phyloP scores from a whole-genome alignment of 1,140 invertebrate species.

The Mylabris phalerata region DNA sequence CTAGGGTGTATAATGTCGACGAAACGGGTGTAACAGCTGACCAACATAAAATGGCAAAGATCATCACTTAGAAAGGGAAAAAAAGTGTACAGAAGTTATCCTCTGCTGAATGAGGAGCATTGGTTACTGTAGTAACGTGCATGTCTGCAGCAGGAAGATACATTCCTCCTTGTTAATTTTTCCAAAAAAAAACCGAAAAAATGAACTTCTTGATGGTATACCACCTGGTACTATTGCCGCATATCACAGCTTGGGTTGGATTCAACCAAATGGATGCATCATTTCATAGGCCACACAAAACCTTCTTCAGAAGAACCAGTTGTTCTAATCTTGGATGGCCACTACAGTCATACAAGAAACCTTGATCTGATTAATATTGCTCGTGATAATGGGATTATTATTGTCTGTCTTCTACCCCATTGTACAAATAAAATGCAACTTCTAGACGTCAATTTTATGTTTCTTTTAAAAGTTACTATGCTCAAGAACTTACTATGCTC shows the following conservation, averaged over 20 bases:
- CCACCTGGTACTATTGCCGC: constrained; percentile 11
- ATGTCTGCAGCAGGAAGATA: constrained; percentile 41
- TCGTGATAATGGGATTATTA: constrained; percentile 30
- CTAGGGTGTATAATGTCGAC: constrained; percentile 31
- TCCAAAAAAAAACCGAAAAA: constrained; percentile 35
- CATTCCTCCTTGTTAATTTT: constrained; percentile 35
- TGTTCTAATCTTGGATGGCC: constrained; percentile 36
- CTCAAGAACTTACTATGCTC: constrained; percentile 22
- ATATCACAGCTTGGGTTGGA: constrained; percentile 18
- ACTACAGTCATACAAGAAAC: constrained; percentile 36
- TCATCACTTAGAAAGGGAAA: constrained; percentile 40
- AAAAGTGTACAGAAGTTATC: constrained; percentile 43
- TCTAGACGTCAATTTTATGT: constrained; percentile 36
- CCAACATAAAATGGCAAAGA: constrained; percentile 40
- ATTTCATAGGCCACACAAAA: constrained; percentile 31
- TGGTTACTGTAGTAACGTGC: constrained; percentile 41
- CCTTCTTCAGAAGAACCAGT: constrained; percentile 27
- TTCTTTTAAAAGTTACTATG: constrained; percentile 26
- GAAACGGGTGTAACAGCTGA: constrained; percentile 27
- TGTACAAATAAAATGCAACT: constrained; percentile 39
- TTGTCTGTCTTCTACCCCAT: constrained; percentile 37
- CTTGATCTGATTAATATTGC: constrained; percentile 32
- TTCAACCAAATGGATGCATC: constrained; percentile 14
- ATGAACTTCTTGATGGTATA: constrained; percentile 25
- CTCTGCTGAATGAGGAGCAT: constrained; percentile 44